Conservation (phyloP, 2,888 invertebrate species). For the Halocaridina rubra region DNA sequence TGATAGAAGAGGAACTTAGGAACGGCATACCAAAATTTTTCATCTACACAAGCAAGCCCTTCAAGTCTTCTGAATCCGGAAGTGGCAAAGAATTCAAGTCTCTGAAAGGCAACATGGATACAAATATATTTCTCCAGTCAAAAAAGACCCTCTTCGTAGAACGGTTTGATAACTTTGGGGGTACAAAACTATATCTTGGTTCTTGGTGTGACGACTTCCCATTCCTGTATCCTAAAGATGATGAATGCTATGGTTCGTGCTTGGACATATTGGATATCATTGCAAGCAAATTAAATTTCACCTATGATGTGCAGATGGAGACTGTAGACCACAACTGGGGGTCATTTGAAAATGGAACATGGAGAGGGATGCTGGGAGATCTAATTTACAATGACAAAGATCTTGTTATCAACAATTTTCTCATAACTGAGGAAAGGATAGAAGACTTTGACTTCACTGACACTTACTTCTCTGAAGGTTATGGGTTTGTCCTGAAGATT, state of each 20-base stretch:
- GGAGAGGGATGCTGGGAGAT: constrained; percentile 62
- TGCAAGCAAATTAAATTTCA: constrained; percentile 47
- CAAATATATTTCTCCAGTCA: neutral
- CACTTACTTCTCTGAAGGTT: constrained; percentile 47
- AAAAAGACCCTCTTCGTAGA: constrained; percentile 23
- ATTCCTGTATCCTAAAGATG: constrained; percentile 42
- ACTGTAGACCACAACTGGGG: constrained; percentile 45
- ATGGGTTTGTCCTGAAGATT: constrained; percentile 34
- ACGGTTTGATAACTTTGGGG: constrained; percentile 30
- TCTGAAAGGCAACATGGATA: neutral
- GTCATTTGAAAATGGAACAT: constrained; percentile 44
- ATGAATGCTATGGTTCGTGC: constrained; percentile 21
- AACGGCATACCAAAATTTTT: neutral
- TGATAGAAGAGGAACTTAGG: neutral
- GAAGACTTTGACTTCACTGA: constrained; percentile 42
- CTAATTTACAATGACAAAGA: constrained; percentile 47
- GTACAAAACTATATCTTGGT: constrained; percentile 30
- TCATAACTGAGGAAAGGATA: constrained; percentile 3
- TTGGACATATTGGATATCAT: constrained; percentile 53
- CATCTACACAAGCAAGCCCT: constrained; percentile 15
- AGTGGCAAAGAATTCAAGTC: neutral
- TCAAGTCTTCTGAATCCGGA: neutral
- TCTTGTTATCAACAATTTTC: constrained; percentile 43
- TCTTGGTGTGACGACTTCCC: constrained; percentile 58
- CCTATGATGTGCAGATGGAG: constrained; percentile 34